Conservation (phyloP, 2,888 invertebrate genomes). For the Drosophila nr. fundita region DNA sequence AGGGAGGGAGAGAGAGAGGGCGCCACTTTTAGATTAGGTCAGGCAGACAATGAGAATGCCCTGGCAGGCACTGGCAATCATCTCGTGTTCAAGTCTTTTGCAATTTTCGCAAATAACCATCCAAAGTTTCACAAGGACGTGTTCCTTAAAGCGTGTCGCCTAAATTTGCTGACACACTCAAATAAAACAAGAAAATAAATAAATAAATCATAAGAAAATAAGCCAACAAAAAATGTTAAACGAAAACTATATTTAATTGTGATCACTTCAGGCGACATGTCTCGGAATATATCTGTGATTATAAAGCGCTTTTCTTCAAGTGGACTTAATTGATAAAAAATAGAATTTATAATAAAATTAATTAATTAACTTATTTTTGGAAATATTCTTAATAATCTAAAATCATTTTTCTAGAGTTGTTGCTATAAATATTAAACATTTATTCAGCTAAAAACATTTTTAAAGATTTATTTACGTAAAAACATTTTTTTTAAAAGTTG, state of each 20-base stretch:
- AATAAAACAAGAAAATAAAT: neutral
- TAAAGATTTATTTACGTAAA: neutral
- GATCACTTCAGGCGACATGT: neutral
- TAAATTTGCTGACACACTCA: neutral
- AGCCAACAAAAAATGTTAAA: neutral
- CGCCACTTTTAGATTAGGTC: neutral
- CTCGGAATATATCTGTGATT: neutral
- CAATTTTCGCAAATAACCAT: neutral
- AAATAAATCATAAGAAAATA: neutral
- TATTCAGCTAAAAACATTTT: too few species aligned
- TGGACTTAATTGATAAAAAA: neutral
- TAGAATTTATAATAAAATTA: neutral
- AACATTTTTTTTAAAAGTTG: too few species aligned
- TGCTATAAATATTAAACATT: neutral
- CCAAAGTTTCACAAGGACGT: too few species aligned
- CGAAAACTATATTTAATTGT: neutral
- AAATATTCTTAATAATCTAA: neutral
- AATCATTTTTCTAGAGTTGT: neutral
- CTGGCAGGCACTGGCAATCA: constrained; percentile 5
- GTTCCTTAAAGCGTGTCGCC: neutral
- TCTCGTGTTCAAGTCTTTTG: neutral
- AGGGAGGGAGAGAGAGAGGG: neutral
- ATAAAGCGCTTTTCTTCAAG: neutral
- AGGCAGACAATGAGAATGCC: constrained; percentile 20
- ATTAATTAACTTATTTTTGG: neutral